Percentiles rank a stretch among this genome's conserved stretches.
Conservation (phyloP, 1,140 invertebrate species). For the Nasonia longicornis region DNA sequence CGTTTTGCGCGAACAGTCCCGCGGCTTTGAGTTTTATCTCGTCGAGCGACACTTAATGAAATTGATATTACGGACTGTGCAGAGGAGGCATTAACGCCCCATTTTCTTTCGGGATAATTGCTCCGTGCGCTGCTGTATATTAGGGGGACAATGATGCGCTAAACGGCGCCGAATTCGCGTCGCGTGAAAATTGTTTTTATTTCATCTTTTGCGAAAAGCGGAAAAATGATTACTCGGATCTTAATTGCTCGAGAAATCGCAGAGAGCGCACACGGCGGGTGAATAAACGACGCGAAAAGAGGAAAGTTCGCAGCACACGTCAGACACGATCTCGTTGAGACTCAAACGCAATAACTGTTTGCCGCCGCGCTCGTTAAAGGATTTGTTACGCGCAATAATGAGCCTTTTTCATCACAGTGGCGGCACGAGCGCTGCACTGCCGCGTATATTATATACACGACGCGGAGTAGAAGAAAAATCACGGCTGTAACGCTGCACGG, state of each 20-base stretch:
- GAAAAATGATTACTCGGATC: no score
- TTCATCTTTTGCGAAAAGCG: no score
- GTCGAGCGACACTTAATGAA: not conserved
- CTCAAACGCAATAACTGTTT: slow-evolving; percentile 13
- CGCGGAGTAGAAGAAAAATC: not conserved
- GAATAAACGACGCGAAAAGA: slow-evolving; percentile 1
- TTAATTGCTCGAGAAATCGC: no score
- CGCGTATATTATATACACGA: not conserved
- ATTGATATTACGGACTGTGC: not conserved
- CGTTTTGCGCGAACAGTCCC: not conserved
- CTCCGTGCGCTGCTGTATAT: not conserved
- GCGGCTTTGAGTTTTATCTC: no score
- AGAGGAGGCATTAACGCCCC: not conserved
- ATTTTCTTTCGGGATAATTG: not conserved
- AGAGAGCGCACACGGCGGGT: no score
- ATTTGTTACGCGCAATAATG: slow-evolving; percentile 35
- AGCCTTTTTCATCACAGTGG: slow-evolving; percentile 26
- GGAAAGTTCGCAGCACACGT: not conserved
- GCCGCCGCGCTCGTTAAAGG: slow-evolving; percentile 15
- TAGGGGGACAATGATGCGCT: no score
- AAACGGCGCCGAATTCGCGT: no score
- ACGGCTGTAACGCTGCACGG: not conserved
- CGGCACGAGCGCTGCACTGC: not conserved
- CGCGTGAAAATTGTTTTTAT: no score
- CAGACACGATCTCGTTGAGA: not conserved